Evolutionary conservation across 2,888 invertebrate genomes (phyloP), one percentile per base, ranked within the genome.

Genomic region (Conomelus anceps): DNA sequence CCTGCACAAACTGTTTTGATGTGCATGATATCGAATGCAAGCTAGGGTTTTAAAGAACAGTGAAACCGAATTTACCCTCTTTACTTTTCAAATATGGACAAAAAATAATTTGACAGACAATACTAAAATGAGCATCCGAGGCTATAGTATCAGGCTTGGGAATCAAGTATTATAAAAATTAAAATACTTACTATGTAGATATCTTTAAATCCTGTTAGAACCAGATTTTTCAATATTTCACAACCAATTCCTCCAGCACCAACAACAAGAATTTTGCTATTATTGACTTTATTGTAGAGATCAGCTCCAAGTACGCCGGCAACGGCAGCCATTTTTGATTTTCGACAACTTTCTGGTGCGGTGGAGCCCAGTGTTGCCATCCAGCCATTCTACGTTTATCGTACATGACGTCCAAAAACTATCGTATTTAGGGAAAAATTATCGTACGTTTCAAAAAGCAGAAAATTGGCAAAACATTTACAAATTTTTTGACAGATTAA

Each of bases 241-340:
- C 99, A 99, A 91, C 99, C 99, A 92, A 99, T 99, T 90, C 99
- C 99, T 91, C 99, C 99, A 92, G 99, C 99, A 89, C 99, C 99
- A 24, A 98, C 98, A 22, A 98, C 96, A 90, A 98, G 94, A 88
- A 98, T 94, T 94, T 97, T 97, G 17, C 96, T 95, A 91, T 95
- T 94, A 23, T 95, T 94, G 90, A 97, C 95, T 87, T 95, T 94
- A 92, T 96, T 95, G 90, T 95, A 95, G 90, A 97, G 93, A 92
- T 95, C 94, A 90, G 95, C 94, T 90, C 95, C 94, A 89, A 97
- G 95, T 92, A 96, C 95, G 91, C 96, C 96, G 91, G 95, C 34
- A 22, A 22, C 23, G 22, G 88, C 29, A 41, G 88, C 88, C 88
- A 88, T 88, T 29, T 88, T 87, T 84, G 13, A n/a, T n/a, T 41